phyloP scores from a whole-genome alignment of 1,140 invertebrate species.

The Dreissena rostriformis region DNA sequence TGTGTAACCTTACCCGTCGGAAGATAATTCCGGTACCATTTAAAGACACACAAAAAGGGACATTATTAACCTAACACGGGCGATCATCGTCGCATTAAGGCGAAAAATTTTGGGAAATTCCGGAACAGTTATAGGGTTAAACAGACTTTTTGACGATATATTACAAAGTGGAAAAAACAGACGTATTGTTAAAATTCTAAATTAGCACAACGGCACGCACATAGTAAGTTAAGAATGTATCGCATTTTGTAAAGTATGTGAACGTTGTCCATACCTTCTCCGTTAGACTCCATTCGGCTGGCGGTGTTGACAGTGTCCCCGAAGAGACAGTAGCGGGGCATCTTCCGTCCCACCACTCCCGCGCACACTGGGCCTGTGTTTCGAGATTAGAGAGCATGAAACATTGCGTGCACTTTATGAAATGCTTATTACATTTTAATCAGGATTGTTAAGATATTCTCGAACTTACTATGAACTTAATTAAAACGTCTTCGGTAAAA shows the following conservation, averaged over 20 bases:
- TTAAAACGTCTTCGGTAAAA: neutral
- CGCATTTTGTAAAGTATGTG: too few species aligned
- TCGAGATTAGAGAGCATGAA: neutral
- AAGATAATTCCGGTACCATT: too few species aligned
- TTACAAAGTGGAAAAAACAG: neutral
- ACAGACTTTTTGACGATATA: neutral
- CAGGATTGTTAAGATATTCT: neutral
- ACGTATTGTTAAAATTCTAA: neutral
- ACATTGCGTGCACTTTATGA: neutral
- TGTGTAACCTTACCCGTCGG: too few species aligned
- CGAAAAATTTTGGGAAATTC: too few species aligned
- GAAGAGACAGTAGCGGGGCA: conserved; percentile 35
- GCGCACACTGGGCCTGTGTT: conserved; percentile 18
- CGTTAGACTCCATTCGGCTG: conserved; percentile 26
- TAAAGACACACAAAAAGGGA: too few species aligned
- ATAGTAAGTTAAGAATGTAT: neutral
- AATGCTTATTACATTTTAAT: neutral
- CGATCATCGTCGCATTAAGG: too few species aligned
- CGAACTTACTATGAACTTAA: neutral
- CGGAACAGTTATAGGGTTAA: neutral
- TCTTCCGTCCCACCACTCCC: conserved; percentile 31
- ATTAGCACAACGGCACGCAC: neutral
- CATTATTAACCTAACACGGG: too few species aligned
- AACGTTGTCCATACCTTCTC: conserved; percentile 28
- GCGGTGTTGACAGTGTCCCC: conserved; percentile 37